These are phyloP conservation scores for Candoia aspera DNA, from an alignment of 2,113 vertebrate species.

Conservation along the genomic window DNA sequence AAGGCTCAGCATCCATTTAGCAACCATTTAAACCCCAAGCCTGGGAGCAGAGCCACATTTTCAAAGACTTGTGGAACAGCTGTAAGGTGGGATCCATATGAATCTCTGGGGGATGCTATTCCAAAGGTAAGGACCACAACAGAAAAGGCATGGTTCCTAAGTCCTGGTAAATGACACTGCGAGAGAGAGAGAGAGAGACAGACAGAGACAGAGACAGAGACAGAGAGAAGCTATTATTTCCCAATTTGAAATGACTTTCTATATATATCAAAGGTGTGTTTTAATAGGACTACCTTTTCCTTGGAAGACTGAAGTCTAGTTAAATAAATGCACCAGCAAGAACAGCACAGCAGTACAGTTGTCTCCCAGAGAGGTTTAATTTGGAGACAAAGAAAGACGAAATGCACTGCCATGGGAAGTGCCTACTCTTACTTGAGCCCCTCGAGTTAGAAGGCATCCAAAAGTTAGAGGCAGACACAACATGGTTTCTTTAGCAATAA, in stretches of 20 bases:
- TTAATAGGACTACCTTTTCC: background rate
- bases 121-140: too few species aligned
- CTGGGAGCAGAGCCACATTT: too few species aligned
- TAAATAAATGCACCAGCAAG: slow-evolving; percentile 2
- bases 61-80: too few species aligned
- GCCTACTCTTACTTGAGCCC: slow-evolving; percentile 20
- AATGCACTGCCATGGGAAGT: background rate
- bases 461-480: background rate
- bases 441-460: background rate
- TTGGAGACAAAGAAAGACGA: slow-evolving; percentile 30
- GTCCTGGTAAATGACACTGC: too few species aligned
- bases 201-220: too few species aligned
- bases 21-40: too few species aligned
- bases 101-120: too few species aligned
- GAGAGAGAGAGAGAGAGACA: too few species aligned
- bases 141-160: too few species aligned
- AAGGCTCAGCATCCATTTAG: too few species aligned
- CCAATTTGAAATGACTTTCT: background rate
- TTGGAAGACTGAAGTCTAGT: slow-evolving; percentile 23
- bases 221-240: background rate
- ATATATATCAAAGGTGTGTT: slow-evolving; percentile 6
- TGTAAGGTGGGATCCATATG: too few species aligned
- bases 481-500: slow-evolving; percentile 39
- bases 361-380: slow-evolving; percentile 29
- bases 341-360: slow-evolving; percentile 15